phyloP scores from a whole-genome alignment of 2,888 invertebrate genomes.

The Acholoe squamosa region DNA sequence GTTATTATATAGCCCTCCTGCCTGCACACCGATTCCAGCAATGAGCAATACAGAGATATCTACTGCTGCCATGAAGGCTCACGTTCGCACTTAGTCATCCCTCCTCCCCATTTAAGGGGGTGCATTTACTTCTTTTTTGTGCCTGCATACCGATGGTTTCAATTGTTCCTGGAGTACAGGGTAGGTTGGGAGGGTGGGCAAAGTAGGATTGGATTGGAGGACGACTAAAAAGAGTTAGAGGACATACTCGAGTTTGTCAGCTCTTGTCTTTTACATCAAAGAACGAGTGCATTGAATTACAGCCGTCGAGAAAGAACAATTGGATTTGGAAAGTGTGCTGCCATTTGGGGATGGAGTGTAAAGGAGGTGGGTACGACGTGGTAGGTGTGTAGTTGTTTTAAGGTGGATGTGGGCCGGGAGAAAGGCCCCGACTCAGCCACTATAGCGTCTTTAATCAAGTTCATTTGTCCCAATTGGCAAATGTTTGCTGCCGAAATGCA shows the following conservation, averaged over 20 bases:
- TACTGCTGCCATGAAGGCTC: too few relatives aligned
- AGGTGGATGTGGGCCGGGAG: too few relatives aligned
- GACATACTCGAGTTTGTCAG: background rate
- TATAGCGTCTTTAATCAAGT: conserved; percentile 22
- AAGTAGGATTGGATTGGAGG: background rate
- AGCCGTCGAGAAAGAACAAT: background rate
- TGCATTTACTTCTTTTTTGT: background rate
- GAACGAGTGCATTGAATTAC: conserved; percentile 11
- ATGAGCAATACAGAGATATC: too few relatives aligned
- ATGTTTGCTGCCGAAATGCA: conserved; percentile 26
- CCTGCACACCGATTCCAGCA: background rate
- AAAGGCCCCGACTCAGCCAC: too few relatives aligned
- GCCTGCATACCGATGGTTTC: conserved; percentile 31
- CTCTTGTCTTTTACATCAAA: conserved; percentile 1
- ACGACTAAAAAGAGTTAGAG: background rate
- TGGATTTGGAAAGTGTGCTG: background rate
- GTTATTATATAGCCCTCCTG: background rate
- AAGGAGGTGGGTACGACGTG: background rate
- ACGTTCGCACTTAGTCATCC: too few relatives aligned
- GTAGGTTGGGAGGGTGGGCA: background rate
- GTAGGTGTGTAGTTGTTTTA: background rate
- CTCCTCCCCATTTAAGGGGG: background rate
- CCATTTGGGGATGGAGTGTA: background rate
- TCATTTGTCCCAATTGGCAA: conserved; percentile 45
- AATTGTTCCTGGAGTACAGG: background rate